Evolutionary conservation across 1,140 invertebrate species (phyloP).

Genomic region (Chironomus striatipennis): DNA sequence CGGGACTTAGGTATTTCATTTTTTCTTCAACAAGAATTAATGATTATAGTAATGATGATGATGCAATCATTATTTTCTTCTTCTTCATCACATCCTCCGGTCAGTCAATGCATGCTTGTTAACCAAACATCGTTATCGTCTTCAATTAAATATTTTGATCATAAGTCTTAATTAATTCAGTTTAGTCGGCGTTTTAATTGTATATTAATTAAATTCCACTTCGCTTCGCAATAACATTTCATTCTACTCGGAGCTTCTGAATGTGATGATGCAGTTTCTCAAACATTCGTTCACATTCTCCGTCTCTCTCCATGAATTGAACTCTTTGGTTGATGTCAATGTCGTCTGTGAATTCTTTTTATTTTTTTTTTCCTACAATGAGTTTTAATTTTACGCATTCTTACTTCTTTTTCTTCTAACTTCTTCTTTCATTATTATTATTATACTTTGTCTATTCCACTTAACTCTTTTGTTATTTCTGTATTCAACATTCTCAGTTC

Average conservation of each 20-base stretch:
- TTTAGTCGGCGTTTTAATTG: background rate
- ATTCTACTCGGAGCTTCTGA: background rate
- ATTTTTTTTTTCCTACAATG: background rate
- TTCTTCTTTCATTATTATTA: background rate
- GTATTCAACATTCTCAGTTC: background rate
- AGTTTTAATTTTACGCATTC: conserved; percentile 2
- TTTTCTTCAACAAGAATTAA: no score
- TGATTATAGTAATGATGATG: background rate
- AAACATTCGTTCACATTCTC: background rate
- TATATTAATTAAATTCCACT: background rate
- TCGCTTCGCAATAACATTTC: background rate
- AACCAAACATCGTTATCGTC: no score
- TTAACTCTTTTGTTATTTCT: conserved; percentile 4
- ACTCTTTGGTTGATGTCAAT: background rate
- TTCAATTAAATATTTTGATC: background rate
- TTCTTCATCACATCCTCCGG: background rate
- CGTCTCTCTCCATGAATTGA: background rate
- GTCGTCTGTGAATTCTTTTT: background rate
- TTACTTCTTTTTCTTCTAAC: conserved; percentile 13
- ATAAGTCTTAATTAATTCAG: conserved; percentile 4
- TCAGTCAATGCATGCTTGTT: no score
- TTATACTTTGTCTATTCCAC: background rate
- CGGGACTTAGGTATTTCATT: no score
- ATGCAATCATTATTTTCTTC: background rate
- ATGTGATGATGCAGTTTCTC: background rate